Evolutionary conservation across 2,797 vertebrate genomes (phyloP).

Genomic region (Hippocampus kuda): DNA sequence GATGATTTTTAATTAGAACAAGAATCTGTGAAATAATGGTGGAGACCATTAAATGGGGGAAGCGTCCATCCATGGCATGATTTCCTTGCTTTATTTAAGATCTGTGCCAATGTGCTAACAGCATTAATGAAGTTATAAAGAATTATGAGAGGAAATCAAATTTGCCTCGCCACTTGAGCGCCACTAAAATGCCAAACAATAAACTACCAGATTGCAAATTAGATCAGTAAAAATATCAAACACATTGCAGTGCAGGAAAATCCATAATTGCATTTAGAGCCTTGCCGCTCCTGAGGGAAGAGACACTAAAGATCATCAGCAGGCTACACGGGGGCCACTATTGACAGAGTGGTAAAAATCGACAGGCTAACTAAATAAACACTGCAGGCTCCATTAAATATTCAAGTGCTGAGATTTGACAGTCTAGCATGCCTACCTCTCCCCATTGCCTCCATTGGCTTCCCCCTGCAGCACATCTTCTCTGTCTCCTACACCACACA

Average conservation of each 20-base stretch:
- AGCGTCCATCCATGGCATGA: slow-evolving; percentile 65
- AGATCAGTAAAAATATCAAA: slow-evolving; percentile 99
- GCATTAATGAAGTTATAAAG: slow-evolving; percentile 98
- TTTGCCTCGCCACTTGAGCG: slow-evolving; percentile 98
- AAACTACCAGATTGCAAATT: slow-evolving; percentile 99
- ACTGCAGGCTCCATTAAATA: slow-evolving; percentile 95
- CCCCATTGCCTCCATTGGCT: slow-evolving; percentile 54
- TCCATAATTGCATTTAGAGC: slow-evolving; percentile 99
- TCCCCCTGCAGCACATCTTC: slow-evolving; percentile 58
- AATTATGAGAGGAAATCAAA: slow-evolving; percentile 99
- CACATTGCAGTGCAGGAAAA: slow-evolving; percentile 95
- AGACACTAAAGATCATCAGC: slow-evolving; percentile 96
- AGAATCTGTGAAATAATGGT: slow-evolving; percentile 61
- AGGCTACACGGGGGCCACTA: slow-evolving; percentile 88
- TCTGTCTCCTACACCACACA: slow-evolving; percentile 17
- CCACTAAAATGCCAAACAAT: slow-evolving; percentile 99
- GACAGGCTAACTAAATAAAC: slow-evolving; percentile 99
- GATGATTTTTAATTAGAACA: slow-evolving; percentile 74
- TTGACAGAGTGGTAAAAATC: slow-evolving; percentile 99
- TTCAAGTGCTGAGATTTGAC: slow-evolving; percentile 97
- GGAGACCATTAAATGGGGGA: slow-evolving; percentile 69
- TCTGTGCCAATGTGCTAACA: slow-evolving; percentile 82
- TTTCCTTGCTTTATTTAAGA: slow-evolving; percentile 72
- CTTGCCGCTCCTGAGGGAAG: slow-evolving; percentile 82
- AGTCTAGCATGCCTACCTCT: slow-evolving; percentile 69